These are phyloP conservation scores for Hypomecis punctinalis DNA, from an alignment of 2,888 invertebrate species.

Conservation along the genomic window DNA sequence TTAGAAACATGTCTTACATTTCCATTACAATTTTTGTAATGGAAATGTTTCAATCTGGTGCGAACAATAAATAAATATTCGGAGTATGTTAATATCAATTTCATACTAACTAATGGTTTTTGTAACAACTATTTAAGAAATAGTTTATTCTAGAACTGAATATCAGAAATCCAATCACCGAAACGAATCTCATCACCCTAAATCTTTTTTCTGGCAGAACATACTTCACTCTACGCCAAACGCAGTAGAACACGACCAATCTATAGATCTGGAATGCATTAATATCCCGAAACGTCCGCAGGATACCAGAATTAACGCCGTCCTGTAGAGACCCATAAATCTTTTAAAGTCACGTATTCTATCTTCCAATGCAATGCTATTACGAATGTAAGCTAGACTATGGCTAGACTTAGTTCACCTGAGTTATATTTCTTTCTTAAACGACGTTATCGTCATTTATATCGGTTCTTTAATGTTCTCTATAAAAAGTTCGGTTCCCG, in stretches of 20 bases:
- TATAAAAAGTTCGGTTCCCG: not conserved
- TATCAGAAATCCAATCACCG: too few species aligned
- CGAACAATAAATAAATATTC: too few species aligned
- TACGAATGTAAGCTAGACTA: slow-evolving; percentile 44
- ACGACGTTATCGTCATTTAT: not conserved
- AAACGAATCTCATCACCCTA: not conserved
- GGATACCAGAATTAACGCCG: slow-evolving; percentile 63
- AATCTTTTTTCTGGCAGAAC: slow-evolving; percentile 6
- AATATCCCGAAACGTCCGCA: slow-evolving; percentile 58
- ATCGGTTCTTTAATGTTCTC: not conserved
- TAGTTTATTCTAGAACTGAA: too few species aligned
- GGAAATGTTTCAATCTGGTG: too few species aligned
- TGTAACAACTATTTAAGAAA: too few species aligned
- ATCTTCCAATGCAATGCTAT: slow-evolving; percentile 67
- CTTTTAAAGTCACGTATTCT: slow-evolving; percentile 68
- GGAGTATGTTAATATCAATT: too few species aligned
- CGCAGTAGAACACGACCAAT: slow-evolving; percentile 40
- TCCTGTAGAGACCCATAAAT: slow-evolving; percentile 59
- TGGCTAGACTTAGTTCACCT: slow-evolving; percentile 11
- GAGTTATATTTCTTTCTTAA: not conserved
- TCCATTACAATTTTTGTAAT: too few species aligned
- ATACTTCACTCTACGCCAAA: slow-evolving; percentile 32
- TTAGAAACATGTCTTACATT: too few species aligned
- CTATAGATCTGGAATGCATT: slow-evolving; percentile 54
- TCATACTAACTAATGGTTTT: too few species aligned